phyloP scores from a whole-genome alignment of 2,888 invertebrate genomes.

The Dyspetes luteomarginatus region DNA sequence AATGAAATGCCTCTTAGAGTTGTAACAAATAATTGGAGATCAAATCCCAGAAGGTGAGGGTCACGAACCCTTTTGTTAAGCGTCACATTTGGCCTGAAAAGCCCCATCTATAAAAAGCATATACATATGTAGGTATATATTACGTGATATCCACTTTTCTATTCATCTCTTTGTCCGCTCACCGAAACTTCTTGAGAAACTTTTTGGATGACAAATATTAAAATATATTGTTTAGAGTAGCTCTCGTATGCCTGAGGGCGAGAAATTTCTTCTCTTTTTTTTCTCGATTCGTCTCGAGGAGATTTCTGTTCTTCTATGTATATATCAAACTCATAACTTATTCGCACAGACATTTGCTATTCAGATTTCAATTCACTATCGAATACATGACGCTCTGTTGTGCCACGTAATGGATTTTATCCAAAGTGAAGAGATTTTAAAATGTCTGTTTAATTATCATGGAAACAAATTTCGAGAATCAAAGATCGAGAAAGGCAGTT shows the following conservation, averaged over 20 bases:
- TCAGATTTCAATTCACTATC: constrained; percentile 2
- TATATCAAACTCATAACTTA: not conserved
- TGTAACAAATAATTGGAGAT: too few species aligned
- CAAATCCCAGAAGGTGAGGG: constrained; percentile 16
- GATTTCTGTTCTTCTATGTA: constrained; percentile 10
- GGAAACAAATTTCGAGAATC: too few species aligned
- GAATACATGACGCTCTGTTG: too few species aligned
- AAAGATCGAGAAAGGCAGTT: too few species aligned
- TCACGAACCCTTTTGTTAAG: too few species aligned
- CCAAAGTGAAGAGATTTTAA: constrained; percentile 21
- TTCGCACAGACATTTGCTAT: constrained; percentile 15
- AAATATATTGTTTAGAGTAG: too few species aligned
- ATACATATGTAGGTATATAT: not conserved
- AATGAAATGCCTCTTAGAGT: too few species aligned
- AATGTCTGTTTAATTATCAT: not conserved
- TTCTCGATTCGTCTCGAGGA: not conserved
- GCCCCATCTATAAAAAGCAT: not conserved
- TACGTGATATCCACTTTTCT: constrained; percentile 17
- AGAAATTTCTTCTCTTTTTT: not conserved
- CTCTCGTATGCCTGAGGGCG: too few species aligned
- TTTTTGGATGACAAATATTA: not conserved
- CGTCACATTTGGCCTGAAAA: not conserved
- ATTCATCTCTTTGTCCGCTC: not conserved
- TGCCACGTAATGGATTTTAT: too few species aligned
- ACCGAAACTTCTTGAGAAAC: not conserved